Conservation (phyloP, 92 coral and sea anemone genomes). For the Paragorgia papillata region DNA sequence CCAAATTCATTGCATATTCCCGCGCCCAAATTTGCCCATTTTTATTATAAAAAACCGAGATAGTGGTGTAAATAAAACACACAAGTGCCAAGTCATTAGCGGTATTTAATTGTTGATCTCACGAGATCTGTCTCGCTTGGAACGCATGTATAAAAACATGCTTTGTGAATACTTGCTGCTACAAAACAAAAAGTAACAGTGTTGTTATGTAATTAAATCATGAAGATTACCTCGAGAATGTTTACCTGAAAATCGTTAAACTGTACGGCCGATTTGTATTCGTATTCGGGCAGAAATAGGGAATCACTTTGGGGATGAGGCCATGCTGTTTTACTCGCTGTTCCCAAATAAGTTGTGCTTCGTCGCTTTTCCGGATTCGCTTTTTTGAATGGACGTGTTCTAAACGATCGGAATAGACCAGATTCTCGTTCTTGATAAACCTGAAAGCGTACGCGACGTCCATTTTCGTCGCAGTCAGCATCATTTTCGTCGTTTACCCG, state of each 20-base stretch:
- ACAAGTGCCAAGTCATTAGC: no score
- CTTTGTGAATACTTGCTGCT: no score
- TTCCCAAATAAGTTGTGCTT: constrained; percentile 29
- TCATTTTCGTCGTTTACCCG: neutral
- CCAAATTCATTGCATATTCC: no score
- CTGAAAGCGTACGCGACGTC: constrained; percentile 31
- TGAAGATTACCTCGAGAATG: no score
- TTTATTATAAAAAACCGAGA: no score
- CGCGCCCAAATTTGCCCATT: no score
- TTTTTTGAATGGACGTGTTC: constrained; percentile 33
- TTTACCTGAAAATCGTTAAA: constrained; percentile 92
- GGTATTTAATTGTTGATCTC: no score
- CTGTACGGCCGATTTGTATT: constrained; percentile 91
- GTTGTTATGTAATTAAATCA: no score
- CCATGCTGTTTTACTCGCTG: constrained; percentile 93
- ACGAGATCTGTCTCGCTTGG: no score
- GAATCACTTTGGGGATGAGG: constrained; percentile 95
- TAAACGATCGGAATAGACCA: constrained; percentile 23
- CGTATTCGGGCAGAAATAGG: constrained; percentile 91
- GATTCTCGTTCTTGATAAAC: constrained; percentile 34
- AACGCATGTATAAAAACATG: no score
- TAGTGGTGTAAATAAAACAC: no score
- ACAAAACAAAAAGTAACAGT: no score
- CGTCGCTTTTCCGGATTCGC: constrained; percentile 26
- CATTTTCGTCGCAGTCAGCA: constrained; percentile 19